Conservation (phyloP, 2,113 vertebrate species). For the Martes martes region DNA sequence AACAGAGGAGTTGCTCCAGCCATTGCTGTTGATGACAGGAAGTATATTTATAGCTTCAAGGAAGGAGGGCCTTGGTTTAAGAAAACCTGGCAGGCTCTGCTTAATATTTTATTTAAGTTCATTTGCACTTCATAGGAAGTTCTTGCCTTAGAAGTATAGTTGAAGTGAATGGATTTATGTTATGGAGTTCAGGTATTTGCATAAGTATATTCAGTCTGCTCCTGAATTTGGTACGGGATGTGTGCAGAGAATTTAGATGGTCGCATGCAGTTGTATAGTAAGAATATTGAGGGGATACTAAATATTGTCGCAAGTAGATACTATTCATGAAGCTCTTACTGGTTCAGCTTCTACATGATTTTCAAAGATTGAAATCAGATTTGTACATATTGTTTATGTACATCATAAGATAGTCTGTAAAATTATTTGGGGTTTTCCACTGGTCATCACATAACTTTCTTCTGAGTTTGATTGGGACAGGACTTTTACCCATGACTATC, state of each 20-base stretch:
- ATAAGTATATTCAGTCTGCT: neutral
- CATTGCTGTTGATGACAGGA: constrained; percentile 65
- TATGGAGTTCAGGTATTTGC: neutral
- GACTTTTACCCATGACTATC: constrained; percentile 11
- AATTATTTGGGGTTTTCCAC: neutral
- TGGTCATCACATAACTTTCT: neutral
- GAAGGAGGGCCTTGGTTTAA: constrained; percentile 42
- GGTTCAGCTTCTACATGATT: neutral
- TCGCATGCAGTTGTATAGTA: neutral
- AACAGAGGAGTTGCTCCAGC: constrained; percentile 58
- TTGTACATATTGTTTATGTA: neutral
- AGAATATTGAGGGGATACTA: neutral
- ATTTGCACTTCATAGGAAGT: constrained; percentile 9
- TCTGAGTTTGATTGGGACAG: neutral
- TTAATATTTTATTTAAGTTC: constrained; percentile 47
- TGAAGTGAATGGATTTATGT: neutral
- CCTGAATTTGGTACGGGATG: neutral
- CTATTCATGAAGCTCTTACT: constrained; percentile 19
- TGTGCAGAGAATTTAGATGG: neutral
- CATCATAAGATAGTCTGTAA: neutral
- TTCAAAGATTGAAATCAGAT: constrained; percentile 38
- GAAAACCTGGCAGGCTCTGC: constrained; percentile 33
- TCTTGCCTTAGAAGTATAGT: constrained; percentile 39
- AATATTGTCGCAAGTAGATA: neutral
- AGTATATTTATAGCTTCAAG: constrained; percentile 65